Evolutionary conservation across 1,140 invertebrate genomes (phyloP), one percentile per base, ranked within the genome.

Genomic region (Drosophila truncata): DNA sequence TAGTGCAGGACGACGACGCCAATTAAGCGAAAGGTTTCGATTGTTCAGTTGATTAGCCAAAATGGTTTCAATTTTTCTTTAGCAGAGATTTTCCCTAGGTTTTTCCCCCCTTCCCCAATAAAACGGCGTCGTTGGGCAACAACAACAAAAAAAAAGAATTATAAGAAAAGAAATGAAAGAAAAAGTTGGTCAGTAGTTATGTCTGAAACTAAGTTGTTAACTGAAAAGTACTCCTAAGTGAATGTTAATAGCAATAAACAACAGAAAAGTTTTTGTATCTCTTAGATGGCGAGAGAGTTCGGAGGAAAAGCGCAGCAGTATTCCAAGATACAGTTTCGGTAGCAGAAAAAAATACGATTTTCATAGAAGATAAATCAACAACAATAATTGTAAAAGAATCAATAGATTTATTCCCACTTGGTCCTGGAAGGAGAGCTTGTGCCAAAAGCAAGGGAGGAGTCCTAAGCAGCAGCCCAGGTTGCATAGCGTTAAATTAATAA

Each of bases 161-260:
- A n/a, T n/a, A 1, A 4, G 4, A n/a, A 11, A 10, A 49, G 29
- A 18, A 47, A 58, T n/a, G 49, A 49, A 47, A 10, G 64, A 75
- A 23, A 84, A 23, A 84, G 82, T 85, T 85, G 81, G 81, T 84
- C 81, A 77, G 61, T 77, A 84, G 77, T 84, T 84, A 77, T 84
- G 77, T 84, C 72, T 82, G 80, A 79, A 86, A 72, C 80, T 77
- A 88, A 83, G 83, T 87, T 87, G 84, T 87, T 88, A 87, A 87
- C 84, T 88, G 84, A 86, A 87, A 88, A 75, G 83, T 86, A 87
- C 60, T 76, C 80, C 66, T 79, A 86, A 86, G 78, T 86, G 71
- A 80, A 67, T 82, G 80, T 80, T 87, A 71, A 63, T 65, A 66
- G 61, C 61, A 41, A 76, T 39, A 76, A 76, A 58, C 60, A 63